Base-by-base conservation (phyloP, 2,888 invertebrate species). In the Eudemis profundana region DNA sequence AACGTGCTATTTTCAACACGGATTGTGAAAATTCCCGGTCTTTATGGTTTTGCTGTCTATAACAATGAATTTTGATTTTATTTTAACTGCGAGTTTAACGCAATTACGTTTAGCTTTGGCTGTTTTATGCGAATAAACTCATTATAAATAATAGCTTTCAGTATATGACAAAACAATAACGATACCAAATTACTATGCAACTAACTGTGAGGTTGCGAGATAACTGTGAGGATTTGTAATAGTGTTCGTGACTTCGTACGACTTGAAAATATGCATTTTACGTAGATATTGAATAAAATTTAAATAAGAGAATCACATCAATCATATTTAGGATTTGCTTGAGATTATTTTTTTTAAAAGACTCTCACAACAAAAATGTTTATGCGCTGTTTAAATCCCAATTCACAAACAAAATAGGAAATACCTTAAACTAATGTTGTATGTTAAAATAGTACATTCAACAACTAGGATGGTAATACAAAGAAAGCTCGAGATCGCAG, bases 121-220 rank as follows among this genome's bases (percentile, higher is more conserved):
- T 19, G 27, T 54, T 54, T 19, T 33, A 40, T 33, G 29, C 2
- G 27, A 47, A 46, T 17, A 53, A 15, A 64, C 50, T 64, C 57
- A 64, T 64, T 51, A 51, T 23, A 51, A 51, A 64, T 64, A 49
- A 66, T 66, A 36, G 49, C 33, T 54, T 40, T 42, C 15, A 1
- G 50, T 56, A 51, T 50, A 62, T 61, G 53, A 66, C 54, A 61
- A 44, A 63, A 62, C 27, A 38, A 42, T 29, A 60, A 40, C 38
- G 38, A 56, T 56, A 36, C 44, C 23, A 64, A 64, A 64, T 64
- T 59, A 27, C 64, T 51, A 59, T 49, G 56, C 56, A 44, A 44
- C 42, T 63, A 44, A 44, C 42, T 44, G 23, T 38, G 63, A 38
- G 50, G 63, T 57, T 44, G 63, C 57, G 42, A 65, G n/a, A n/a